phyloP scores from a whole-genome alignment of 2,113 vertebrate genomes.

The Phrynosoma platyrhinos region DNA sequence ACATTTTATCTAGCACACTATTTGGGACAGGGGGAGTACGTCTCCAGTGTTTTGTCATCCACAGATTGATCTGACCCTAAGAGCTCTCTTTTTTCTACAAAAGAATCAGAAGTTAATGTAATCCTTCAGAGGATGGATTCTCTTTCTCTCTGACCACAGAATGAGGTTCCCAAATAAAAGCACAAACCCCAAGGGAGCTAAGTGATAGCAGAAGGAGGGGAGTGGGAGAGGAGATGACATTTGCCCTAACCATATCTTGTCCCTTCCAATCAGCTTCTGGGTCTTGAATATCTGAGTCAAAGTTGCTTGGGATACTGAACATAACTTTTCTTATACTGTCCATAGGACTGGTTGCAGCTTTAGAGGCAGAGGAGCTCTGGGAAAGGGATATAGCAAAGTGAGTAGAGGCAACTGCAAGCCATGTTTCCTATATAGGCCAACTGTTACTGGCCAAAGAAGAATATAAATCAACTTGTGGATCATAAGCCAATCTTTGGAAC shows the following conservation, averaged over 20 bases:
- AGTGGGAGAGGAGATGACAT: background rate
- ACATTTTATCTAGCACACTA: background rate
- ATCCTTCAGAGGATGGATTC: background rate
- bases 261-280: background rate
- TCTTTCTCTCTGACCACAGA: background rate
- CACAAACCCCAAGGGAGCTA: background rate
- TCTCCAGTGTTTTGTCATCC: slow-evolving; percentile 9
- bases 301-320: background rate
- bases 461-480: background rate
- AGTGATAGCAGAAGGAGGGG: background rate
- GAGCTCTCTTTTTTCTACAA: slow-evolving; percentile 7
- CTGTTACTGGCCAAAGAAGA: background rate
- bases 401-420: background rate
- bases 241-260: background rate
- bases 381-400: background rate
- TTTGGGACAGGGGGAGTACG: background rate
- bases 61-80: slow-evolving; percentile 12
- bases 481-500: background rate
- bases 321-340: background rate
- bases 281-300: background rate
- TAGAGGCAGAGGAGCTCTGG: background rate
- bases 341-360: background rate
- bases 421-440: background rate
- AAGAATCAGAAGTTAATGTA: slow-evolving; percentile 12
- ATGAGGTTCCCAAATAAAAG: background rate